Percentiles rank a stretch among this genome's conserved stretches.
These are phyloP conservation scores for Dromococcyx pavoninus DNA, from an alignment of 2,797 vertebrate species.

Conservation along the genomic window DNA sequence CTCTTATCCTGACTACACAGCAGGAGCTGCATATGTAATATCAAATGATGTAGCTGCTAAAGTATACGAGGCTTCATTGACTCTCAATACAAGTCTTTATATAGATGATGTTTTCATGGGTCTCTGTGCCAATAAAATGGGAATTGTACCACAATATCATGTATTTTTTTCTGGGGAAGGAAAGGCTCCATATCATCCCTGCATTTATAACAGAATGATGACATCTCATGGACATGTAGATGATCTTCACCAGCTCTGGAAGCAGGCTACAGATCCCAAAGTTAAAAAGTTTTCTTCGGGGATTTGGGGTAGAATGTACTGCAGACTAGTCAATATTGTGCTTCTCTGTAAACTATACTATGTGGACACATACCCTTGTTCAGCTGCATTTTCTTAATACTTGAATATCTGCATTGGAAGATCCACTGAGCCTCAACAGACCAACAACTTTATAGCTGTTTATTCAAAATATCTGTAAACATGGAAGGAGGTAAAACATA, in stretches of 20 bases:
- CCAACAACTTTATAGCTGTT: slow-evolving; percentile 33
- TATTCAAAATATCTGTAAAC: slow-evolving; percentile 10
- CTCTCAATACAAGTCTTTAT: slow-evolving; percentile 88
- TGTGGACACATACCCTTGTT: slow-evolving; percentile 85
- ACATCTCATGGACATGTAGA: slow-evolving; percentile 89
- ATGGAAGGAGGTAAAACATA: slow-evolving; percentile 21
- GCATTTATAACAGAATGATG: slow-evolving; percentile 93
- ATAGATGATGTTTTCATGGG: slow-evolving; percentile 99
- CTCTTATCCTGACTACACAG: slow-evolving; percentile 92
- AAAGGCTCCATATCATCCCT: slow-evolving; percentile 88
- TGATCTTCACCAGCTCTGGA: slow-evolving; percentile 86
- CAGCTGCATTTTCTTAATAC: slow-evolving; percentile 85
- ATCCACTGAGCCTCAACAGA: slow-evolving; percentile 73
- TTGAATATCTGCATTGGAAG: slow-evolving; percentile 67
- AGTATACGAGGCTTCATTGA: slow-evolving; percentile 84
- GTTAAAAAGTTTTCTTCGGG: slow-evolving; percentile 76
- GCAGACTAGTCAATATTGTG: slow-evolving; percentile 82
- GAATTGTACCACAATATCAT: slow-evolving; percentile 86
- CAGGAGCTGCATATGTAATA: slow-evolving; percentile 89
- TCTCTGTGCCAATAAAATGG: slow-evolving; percentile 89
- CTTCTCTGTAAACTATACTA: slow-evolving; percentile 85
- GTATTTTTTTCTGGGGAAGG: slow-evolving; percentile 91
- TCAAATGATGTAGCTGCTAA: slow-evolving; percentile 87
- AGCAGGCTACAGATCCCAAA: slow-evolving; percentile 78
- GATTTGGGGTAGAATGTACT: slow-evolving; percentile 83